Percentiles rank a stretch among this genome's conserved stretches.
These are phyloP conservation scores for Caloenas nicobarica DNA, from an alignment of 2,113 vertebrate species.

Conservation along the genomic window DNA sequence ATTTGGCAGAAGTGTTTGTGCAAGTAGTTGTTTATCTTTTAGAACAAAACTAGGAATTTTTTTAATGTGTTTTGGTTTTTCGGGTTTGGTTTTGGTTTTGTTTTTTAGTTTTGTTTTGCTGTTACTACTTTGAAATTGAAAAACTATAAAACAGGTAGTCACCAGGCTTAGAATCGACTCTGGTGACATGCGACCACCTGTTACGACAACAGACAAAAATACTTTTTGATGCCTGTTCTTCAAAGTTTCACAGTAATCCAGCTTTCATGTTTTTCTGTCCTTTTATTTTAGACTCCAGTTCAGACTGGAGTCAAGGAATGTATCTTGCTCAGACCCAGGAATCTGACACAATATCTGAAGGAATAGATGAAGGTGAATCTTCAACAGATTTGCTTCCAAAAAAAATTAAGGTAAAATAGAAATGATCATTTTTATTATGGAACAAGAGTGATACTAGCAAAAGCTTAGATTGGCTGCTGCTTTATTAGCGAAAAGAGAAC, in stretches of 20 bases:
- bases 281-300: constrained; percentile 86
- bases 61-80: not conserved
- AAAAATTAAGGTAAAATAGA: constrained; percentile 86
- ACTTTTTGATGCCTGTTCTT: constrained; percentile 20
- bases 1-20: not conserved
- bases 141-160: not conserved
- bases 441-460: not conserved
- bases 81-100: not conserved
- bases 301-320: constrained; percentile 89
- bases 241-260: constrained; percentile 7
- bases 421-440: not conserved
- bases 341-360: constrained; percentile 81
- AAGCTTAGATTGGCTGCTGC: not conserved
- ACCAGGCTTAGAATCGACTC: not conserved
- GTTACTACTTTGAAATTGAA: constrained; percentile 17
- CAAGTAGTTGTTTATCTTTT: not conserved
- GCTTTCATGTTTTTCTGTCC: constrained; percentile 35
- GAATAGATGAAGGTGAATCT: constrained; percentile 79
- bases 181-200: not conserved
- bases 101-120: not conserved
- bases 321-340: constrained; percentile 81
- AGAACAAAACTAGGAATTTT: not conserved
- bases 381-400: constrained; percentile 83
- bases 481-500: not conserved
- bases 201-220: not conserved